Evolutionary conservation across 2,113 vertebrate species (phyloP).

Genomic region (Agapornis roseicollis): DNA sequence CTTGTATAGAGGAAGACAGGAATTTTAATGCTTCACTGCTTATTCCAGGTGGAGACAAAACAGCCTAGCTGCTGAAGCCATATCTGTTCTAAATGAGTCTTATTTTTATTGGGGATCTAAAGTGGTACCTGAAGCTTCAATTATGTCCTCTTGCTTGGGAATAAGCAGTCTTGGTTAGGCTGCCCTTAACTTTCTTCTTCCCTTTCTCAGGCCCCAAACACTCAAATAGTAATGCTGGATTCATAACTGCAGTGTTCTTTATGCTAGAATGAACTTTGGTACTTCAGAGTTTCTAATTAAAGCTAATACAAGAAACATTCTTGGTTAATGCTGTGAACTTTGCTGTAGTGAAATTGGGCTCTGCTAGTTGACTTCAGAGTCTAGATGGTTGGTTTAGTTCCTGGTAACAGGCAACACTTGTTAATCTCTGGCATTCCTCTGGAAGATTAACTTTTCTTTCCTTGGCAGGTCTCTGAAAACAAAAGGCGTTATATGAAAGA

Average conservation of each 20-base stretch:
- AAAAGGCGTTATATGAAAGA: conserved; percentile 91
- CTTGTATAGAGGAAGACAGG: background rate
- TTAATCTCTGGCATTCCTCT: background rate
- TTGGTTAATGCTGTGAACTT: background rate
- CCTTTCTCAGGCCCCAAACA: background rate
- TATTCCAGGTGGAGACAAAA: background rate
- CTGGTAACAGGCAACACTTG: background rate
- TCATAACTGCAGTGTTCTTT: background rate
- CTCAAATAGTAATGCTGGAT: background rate
- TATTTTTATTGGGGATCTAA: background rate
- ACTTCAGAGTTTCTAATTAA: background rate
- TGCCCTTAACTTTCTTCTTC: background rate
- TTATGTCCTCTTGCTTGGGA: background rate
- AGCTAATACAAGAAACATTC: background rate
- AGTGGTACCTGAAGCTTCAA: background rate
- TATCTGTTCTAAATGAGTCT: background rate
- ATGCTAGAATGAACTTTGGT: background rate
- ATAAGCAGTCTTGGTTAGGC: background rate
- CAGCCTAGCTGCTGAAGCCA: background rate
- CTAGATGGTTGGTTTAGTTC: background rate
- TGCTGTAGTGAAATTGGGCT: background rate
- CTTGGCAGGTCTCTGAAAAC: conserved; percentile 89
- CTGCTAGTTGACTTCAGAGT: background rate
- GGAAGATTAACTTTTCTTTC: background rate
- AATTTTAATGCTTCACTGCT: background rate